Conservation (phyloP, 2,797 vertebrate genomes). For the Heteromormyrus szaboi region DNA sequence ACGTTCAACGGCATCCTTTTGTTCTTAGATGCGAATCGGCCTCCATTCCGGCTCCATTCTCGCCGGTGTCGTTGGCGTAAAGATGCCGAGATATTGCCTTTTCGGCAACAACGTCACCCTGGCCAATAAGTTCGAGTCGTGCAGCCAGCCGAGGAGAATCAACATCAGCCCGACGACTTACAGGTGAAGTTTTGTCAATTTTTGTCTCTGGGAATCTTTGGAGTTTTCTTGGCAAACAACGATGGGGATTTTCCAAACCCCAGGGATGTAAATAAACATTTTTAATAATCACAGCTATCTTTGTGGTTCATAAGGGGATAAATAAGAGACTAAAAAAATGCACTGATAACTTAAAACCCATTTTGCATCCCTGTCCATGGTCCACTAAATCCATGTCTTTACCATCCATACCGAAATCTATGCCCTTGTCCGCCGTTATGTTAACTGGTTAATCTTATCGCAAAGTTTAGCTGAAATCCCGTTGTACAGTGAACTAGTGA, state of each 20-base stretch:
- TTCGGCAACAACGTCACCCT: conserved; percentile 97
- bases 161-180: conserved; percentile 94
- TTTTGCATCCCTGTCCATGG: background rate
- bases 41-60: conserved; percentile 92
- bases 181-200: conserved; percentile 61
- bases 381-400: background rate
- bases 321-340: background rate
- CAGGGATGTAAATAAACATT: background rate
- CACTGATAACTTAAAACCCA: background rate
- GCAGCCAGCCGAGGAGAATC: conserved; percentile 85
- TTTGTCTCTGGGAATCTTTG: background rate
- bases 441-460: background rate
- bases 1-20: background rate
- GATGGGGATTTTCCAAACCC: background rate
- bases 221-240: background rate
- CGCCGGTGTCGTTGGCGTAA: conserved; percentile 94
- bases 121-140: conserved; percentile 97
- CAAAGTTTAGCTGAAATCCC: background rate
- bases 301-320: background rate
- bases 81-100: conserved; percentile 98
- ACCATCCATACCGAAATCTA: background rate
- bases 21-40: conserved; percentile 89
- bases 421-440: background rate
- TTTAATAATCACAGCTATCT: background rate
- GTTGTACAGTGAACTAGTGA: background rate